These are phyloP conservation scores for Cantharis lateralis DNA, from an alignment of 2,888 invertebrate species.

Conservation along the genomic window DNA sequence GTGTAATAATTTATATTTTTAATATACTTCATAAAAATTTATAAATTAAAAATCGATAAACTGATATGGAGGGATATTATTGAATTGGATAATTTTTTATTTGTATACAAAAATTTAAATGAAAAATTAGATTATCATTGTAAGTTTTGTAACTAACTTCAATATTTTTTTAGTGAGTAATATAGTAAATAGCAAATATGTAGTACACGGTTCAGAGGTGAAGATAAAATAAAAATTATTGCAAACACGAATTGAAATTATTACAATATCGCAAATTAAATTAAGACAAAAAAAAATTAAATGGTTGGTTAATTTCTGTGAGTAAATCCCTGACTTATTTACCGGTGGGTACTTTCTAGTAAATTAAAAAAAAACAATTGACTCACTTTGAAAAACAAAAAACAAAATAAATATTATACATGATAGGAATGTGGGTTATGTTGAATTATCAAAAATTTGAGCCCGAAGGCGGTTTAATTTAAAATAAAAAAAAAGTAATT, in stretches of 20 bases:
- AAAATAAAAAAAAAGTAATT: no score
- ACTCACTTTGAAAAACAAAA: background rate
- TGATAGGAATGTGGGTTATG: background rate
- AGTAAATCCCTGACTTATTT: background rate
- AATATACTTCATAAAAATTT: no score
- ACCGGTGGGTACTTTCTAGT: background rate
- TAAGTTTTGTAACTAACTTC: no score
- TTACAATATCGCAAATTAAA: background rate
- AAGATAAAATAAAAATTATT: background rate
- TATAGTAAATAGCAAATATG: background rate
- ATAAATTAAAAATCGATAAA: no score
- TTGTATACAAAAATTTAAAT: no score
- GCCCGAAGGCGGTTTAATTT: background rate
- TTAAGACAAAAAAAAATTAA: background rate
- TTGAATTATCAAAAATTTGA: background rate
- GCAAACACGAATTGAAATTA: background rate
- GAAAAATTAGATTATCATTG: no score
- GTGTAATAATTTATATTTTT: no score
- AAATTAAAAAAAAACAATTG: background rate
- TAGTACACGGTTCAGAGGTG: background rate
- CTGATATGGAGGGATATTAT: no score
- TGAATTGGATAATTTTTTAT: no score
- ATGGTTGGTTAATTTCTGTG: background rate
- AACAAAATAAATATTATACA: background rate
- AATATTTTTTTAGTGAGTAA: background rate